These are phyloP conservation scores for Gorsachius magnificus DNA, from an alignment of 2,797 vertebrate genomes.

Conservation along the genomic window DNA sequence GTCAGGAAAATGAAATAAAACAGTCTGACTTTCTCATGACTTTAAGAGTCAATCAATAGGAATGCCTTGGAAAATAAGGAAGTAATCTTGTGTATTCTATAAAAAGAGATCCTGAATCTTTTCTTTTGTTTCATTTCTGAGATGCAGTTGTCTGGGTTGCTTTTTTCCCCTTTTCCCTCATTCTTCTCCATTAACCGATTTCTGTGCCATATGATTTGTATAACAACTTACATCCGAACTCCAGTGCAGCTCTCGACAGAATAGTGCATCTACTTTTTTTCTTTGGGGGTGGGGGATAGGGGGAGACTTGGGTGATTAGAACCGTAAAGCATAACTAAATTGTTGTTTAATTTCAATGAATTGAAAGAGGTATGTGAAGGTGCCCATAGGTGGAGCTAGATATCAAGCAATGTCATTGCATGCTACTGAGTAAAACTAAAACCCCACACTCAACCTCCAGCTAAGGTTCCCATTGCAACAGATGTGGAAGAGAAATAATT, in stretches of 20 bases:
- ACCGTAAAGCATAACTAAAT: rapidly evolving
- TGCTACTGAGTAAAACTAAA: not conserved
- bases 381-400: conserved; percentile 64
- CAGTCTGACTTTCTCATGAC: not conserved
- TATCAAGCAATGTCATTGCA: not conserved
- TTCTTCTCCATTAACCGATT: not conserved
- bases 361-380: not conserved
- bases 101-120: not conserved
- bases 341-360: rapidly evolving
- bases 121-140: not conserved
- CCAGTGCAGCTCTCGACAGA: not conserved
- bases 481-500: not conserved
- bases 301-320: not conserved
- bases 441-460: not conserved
- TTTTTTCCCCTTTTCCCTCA: too few relatives aligned
- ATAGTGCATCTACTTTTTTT: not conserved
- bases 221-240: not conserved
- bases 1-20: not conserved
- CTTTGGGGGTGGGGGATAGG: not conserved
- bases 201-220: not conserved
- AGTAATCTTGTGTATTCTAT: not conserved
- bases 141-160: not conserved
- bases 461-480: not conserved
- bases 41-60: not conserved
- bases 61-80: not conserved